These are phyloP conservation scores for Ceratitis capitata DNA, from an alignment of 1,140 invertebrate genomes.

Conservation along the genomic window DNA sequence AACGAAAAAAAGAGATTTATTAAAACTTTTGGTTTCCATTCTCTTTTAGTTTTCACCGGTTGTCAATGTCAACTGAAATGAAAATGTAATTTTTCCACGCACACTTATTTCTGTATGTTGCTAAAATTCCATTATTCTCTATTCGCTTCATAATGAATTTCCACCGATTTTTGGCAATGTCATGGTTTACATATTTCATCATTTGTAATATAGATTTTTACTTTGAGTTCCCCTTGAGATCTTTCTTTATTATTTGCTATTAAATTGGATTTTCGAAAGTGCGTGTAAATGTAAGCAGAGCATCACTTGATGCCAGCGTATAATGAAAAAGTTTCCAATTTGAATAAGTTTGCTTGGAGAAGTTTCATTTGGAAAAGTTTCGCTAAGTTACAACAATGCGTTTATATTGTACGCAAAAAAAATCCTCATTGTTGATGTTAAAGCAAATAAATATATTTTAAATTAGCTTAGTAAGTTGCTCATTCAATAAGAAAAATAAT, in stretches of 20 bases:
- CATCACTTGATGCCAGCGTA: background rate
- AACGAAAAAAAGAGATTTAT: background rate
- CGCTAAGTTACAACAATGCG: no score
- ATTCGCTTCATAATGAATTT: no score
- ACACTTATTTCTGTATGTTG: background rate
- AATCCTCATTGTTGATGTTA: no score
- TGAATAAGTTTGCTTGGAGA: background rate
- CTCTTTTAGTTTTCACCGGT: background rate
- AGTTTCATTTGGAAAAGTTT: no score
- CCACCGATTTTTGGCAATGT: no score
- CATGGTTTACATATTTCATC: background rate
- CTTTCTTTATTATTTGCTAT: background rate
- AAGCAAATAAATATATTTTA: background rate
- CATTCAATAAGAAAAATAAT: background rate
- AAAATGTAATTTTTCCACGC: background rate
- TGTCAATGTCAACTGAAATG: background rate
- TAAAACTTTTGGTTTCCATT: background rate
- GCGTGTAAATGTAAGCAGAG: background rate
- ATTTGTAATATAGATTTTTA: background rate
- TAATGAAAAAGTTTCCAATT: background rate
- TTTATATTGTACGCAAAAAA: no score
- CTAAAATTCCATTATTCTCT: no score
- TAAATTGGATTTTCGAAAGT: no score
- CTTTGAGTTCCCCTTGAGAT: background rate
- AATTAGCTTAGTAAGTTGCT: no score